Evolutionary conservation across 2,113 vertebrate genomes (phyloP).

Genomic region (Tachysurus fulvidraco): DNA sequence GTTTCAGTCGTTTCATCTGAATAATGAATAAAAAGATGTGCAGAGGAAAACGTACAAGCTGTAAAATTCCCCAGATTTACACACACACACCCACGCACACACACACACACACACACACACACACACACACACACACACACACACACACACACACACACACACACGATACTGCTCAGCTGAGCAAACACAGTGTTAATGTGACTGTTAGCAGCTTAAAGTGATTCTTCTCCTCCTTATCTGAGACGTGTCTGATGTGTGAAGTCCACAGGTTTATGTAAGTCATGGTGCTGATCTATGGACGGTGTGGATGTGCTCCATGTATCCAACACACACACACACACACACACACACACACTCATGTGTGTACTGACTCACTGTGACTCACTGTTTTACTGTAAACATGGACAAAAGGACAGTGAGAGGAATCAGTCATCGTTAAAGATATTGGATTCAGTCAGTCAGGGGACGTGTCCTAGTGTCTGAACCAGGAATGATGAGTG

Average conservation of each 20-base stretch:
- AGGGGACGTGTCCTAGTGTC: not conserved
- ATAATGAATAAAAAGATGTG: no score
- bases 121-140: not conserved
- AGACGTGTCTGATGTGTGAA: not conserved
- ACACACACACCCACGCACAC: not conserved
- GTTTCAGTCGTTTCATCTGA: no score
- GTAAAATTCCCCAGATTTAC: not conserved
- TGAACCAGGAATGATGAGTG: not conserved
- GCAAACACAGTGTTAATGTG: not conserved
- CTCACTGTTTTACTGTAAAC: not conserved
- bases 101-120: not conserved
- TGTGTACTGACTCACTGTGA: not conserved
- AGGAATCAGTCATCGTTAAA: not conserved
- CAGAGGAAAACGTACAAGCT: not conserved
- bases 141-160: no score
- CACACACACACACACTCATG: no score
- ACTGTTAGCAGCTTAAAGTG: not conserved
- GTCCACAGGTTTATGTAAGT: not conserved
- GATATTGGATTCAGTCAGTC: not conserved
- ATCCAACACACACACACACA: no score
- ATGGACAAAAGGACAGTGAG: not conserved
- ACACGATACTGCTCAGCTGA: not conserved
- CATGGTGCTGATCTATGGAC: no score
- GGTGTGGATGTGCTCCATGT: not conserved
- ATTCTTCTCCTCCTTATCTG: not conserved